A percentile compares a stretch with the other conserved stretches of the same genome.
Evolutionary conservation across 2,113 vertebrate species (phyloP).

Genomic region (Centropristis striata): DNA sequence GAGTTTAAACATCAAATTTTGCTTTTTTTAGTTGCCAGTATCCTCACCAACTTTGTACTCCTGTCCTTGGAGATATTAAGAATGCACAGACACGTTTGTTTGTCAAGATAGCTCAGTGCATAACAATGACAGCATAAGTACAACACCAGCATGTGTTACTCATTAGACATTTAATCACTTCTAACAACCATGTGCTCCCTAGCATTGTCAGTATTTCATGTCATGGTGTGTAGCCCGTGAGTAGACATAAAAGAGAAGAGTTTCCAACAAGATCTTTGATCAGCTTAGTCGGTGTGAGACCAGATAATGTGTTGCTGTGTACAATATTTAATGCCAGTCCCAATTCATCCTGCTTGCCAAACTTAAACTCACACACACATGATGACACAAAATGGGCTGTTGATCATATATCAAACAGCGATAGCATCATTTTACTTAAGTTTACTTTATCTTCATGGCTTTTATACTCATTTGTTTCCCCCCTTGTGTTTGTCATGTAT

Average conservation of each 20-base stretch:
- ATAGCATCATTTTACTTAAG: slow-evolving; percentile 36
- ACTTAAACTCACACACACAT: slow-evolving; percentile 32
- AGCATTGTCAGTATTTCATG: slow-evolving; percentile 41
- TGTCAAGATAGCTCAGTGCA: slow-evolving; percentile 48
- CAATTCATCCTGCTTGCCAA: slow-evolving; percentile 33
- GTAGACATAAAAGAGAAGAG: slow-evolving; percentile 45
- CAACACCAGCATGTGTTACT: slow-evolving; percentile 57
- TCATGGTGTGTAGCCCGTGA: slow-evolving; percentile 37
- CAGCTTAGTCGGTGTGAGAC: slow-evolving; percentile 24
- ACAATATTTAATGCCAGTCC: slow-evolving; percentile 35
- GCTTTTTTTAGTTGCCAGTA: background rate
- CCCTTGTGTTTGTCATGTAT: slow-evolving; percentile 80
- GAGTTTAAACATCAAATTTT: background rate
- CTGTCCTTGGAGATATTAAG: slow-evolving; percentile 28
- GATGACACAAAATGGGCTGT: slow-evolving; percentile 8
- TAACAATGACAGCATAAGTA: slow-evolving; percentile 59
- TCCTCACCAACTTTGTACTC: slow-evolving; percentile 3
- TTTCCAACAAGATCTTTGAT: slow-evolving; percentile 49
- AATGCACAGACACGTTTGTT: slow-evolving; percentile 49
- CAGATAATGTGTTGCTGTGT: slow-evolving; percentile 15
- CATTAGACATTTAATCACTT: slow-evolving; percentile 60
- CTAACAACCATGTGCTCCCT: slow-evolving; percentile 47
- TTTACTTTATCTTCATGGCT: slow-evolving; percentile 64
- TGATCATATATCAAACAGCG: slow-evolving; percentile 24
- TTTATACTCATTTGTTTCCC: slow-evolving; percentile 73